These are phyloP conservation scores for Melanostoma mellinum DNA, from an alignment of 2,888 invertebrate genomes.

Conservation along the genomic window DNA sequence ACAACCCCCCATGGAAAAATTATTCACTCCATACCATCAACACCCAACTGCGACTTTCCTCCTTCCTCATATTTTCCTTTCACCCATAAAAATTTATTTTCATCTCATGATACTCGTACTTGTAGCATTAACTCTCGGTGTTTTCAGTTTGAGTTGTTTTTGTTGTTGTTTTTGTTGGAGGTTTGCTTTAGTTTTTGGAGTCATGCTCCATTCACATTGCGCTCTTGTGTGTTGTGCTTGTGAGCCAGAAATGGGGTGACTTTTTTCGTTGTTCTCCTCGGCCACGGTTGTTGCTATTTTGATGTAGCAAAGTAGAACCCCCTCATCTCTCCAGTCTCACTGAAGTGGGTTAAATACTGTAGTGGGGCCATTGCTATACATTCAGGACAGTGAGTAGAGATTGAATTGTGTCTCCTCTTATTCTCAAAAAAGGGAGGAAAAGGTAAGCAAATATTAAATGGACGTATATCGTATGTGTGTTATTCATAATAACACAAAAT, in stretches of 20 bases:
- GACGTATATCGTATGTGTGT: constrained; percentile 41
- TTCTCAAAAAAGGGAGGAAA: constrained; percentile 38
- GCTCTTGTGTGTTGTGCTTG: constrained; percentile 33
- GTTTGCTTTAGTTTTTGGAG: constrained; percentile 43
- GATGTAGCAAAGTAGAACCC: constrained; percentile 22
- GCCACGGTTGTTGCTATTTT: constrained; percentile 41
- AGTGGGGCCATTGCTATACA: constrained; percentile 31
- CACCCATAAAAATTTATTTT: constrained; percentile 59
- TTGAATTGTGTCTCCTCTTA: constrained; percentile 60
- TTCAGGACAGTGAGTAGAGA: constrained; percentile 46
- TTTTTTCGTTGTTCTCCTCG: constrained; percentile 41
- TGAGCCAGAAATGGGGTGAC: constrained; percentile 36
- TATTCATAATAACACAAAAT: constrained; percentile 64
- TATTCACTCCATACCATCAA: constrained; percentile 46
- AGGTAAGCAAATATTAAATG: constrained; percentile 67
- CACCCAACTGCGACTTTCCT: background rate
- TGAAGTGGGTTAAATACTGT: constrained; percentile 38
- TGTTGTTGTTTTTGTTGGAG: constrained; percentile 30
- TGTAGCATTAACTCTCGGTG: constrained; percentile 53
- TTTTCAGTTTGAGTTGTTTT: constrained; percentile 43
- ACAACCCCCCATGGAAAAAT: constrained; percentile 54
- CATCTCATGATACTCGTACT: constrained; percentile 45
- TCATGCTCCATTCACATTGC: constrained; percentile 61
- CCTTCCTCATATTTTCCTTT: constrained; percentile 10
- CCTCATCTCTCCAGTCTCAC: constrained; percentile 6